Evolutionary conservation across 2,888 invertebrate species (phyloP), one percentile per base, ranked within the genome.

Genomic region (Drosophila pegasa): DNA sequence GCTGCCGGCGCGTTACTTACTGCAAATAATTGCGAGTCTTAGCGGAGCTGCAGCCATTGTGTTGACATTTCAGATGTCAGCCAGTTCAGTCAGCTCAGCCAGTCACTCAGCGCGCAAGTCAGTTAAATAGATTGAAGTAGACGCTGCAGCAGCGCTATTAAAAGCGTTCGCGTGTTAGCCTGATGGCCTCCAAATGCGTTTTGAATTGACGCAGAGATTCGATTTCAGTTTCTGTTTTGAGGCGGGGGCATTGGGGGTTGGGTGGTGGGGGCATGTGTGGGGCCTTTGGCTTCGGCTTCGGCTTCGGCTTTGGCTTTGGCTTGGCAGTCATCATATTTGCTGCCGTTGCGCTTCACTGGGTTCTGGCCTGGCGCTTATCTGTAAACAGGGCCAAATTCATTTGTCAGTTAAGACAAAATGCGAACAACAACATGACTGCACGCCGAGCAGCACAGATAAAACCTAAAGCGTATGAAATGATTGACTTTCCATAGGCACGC

Each of bases 391-490:
- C 41, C 71, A 66, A 75, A 75, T 78, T 75, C 88, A 88, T 84
- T 86, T 84, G 83, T 84, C 88, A 84, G 86, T 67, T 86, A 78
- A 86, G 80, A 80, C 88, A 86, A 86, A 87, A 88, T 88, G 65
- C 62, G 59, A 66, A 45, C 52, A 57, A 57, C 52, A 57, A 41
- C 67, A 47, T 50, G 61, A 41, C 56, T 63, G 87, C 65, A 66
- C 50, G 62, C 41, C 50, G 41, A 48, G 22, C 50, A 29, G 27
- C 61, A 50, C 79, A 76, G 79, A 78, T 84, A 87, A 87, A 80
- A 74, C 71, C 71, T 61, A 76, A 78, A 83, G 64, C 86, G 78
- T 75, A 77, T 79, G 69, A 76, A 71, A 67, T 76, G 72, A 84
- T 85, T 87, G 83, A 87, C 88, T 87, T 87, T 77, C 82, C 70